A percentile compares a stretch with the other conserved stretches of the same genome.
Conservation (phyloP, 2,113 vertebrate genomes). For the Platysteira castanea region DNA sequence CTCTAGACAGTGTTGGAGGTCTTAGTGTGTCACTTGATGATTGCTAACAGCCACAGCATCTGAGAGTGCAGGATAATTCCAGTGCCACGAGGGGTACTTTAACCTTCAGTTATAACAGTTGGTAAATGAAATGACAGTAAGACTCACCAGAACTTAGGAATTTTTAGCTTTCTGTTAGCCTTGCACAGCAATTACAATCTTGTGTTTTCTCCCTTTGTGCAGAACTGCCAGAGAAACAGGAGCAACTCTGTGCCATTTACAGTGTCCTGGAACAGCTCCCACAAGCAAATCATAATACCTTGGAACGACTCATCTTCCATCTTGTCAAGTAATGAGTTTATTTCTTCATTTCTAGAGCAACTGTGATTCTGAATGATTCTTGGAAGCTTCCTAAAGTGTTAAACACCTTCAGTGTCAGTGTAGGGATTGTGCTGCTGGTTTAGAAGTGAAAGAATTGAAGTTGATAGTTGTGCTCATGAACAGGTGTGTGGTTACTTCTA, state of each 20-base stretch:
- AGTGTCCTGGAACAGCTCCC: constrained; percentile 89
- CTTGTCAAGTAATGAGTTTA: constrained; percentile 84
- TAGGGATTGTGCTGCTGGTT: background rate
- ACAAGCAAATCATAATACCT: constrained; percentile 80
- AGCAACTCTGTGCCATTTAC: constrained; percentile 90
- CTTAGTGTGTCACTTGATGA: background rate
- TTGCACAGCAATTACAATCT: background rate
- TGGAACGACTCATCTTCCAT: constrained; percentile 94
- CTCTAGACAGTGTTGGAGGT: background rate
- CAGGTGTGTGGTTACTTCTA: background rate
- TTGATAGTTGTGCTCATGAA: background rate
- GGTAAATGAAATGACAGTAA: background rate
- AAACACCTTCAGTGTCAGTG: background rate
- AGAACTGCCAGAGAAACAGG: constrained; percentile 93
- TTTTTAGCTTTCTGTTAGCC: background rate
- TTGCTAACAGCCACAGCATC: background rate
- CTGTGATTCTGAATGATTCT: background rate
- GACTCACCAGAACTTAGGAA: background rate
- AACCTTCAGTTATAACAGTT: background rate
- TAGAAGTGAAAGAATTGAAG: background rate
- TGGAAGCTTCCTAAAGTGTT: background rate
- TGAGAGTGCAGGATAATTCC: background rate
- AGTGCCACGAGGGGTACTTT: background rate
- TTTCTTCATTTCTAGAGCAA: background rate
- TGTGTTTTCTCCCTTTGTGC: background rate